Evolutionary conservation across 1,140 invertebrate genomes (phyloP).

Genomic region (Conopomorpha cramerella): DNA sequence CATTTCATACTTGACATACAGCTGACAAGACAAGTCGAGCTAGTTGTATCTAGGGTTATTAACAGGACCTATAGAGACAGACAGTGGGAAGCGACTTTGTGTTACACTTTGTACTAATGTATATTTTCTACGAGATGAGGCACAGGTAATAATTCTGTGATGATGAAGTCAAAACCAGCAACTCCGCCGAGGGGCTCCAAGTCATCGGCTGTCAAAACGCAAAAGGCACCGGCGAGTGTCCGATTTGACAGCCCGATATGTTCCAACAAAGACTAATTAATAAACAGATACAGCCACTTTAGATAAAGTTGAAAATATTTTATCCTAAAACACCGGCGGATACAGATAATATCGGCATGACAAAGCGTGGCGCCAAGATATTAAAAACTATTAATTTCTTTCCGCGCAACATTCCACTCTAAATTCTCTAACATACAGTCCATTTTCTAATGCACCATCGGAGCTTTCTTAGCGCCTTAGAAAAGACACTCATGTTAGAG

Average conservation of each 20-base stretch:
- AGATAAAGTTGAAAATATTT: conserved; percentile 60
- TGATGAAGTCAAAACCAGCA: too few species aligned
- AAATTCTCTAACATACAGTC: neutral
- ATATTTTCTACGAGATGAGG: too few species aligned
- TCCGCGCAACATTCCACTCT: conserved; percentile 8
- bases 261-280: conserved; percentile 51
- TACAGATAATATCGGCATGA: conserved; percentile 54
- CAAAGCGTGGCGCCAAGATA: conserved; percentile 55
- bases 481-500: too few species aligned
- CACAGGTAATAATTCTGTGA: too few species aligned
- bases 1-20: too few species aligned
- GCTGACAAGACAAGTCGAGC: too few species aligned
- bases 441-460: conserved; percentile 4
- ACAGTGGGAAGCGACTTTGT: too few species aligned
- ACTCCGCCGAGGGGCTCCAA: conserved; percentile 13
- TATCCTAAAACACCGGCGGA: conserved; percentile 54
- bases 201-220: conserved; percentile 34
- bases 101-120: too few species aligned
- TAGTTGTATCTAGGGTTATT: neutral
- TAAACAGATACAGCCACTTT: conserved; percentile 60
- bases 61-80: too few species aligned
- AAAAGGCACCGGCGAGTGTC: conserved; percentile 36
- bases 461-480: too few species aligned
- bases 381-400: too few species aligned
- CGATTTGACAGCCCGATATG: conserved; percentile 49